phyloP scores from a whole-genome alignment of 2,797 vertebrate species.

The Halcyon smyrnensis region DNA sequence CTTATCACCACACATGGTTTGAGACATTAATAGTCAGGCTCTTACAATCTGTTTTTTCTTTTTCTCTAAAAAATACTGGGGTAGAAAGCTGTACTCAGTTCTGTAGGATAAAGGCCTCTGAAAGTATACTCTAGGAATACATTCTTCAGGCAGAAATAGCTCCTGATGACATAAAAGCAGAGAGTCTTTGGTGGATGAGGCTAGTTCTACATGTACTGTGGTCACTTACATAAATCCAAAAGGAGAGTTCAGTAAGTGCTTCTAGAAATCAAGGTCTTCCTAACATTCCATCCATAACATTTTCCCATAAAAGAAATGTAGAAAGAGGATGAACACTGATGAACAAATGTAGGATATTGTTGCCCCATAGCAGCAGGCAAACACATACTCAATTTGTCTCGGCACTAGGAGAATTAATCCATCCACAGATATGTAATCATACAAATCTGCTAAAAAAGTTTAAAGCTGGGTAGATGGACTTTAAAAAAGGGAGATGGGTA shows the following conservation, averaged over 20 bases:
- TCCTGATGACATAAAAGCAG: not conserved
- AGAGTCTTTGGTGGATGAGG: rapidly evolving
- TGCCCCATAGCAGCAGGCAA: not conserved
- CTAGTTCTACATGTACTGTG: not conserved
- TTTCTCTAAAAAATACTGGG: not conserved
- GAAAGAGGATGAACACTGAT: not conserved
- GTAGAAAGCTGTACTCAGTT: not conserved
- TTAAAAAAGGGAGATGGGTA: not conserved
- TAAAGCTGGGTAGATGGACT: not conserved
- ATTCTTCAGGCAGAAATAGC: not conserved
- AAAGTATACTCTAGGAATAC: not conserved
- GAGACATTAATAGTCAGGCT: too few species aligned
- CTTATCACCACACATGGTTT: too few species aligned
- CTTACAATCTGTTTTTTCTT: not conserved
- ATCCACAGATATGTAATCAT: not conserved
- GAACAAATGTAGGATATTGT: not conserved
- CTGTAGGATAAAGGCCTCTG: not conserved
- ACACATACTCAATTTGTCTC: not conserved
- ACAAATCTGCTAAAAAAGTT: not conserved
- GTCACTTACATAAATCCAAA: not conserved
- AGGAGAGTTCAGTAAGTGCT: not conserved
- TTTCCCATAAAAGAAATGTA: not conserved
- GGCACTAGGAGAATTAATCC: not conserved
- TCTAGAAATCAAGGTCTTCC: not conserved
- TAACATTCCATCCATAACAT: not conserved